These are phyloP conservation scores for Drosophila ambigua DNA, from an alignment of 1,140 invertebrate species.

Conservation along the genomic window DNA sequence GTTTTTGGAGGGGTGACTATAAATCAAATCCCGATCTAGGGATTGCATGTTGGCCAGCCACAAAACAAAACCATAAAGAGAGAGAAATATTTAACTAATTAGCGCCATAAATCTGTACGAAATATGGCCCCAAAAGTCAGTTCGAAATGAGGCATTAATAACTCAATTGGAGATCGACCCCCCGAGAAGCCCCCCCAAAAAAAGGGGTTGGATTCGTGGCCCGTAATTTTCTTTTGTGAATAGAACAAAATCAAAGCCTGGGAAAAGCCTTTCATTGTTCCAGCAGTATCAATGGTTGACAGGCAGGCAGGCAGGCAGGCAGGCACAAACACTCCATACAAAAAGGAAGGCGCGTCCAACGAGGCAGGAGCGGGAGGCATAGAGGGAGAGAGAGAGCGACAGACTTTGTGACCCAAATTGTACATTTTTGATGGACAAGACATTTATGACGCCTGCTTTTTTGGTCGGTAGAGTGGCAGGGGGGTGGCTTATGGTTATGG, in stretches of 20 bases:
- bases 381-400: constrained; percentile 1
- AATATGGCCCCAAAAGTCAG: constrained; percentile 42
- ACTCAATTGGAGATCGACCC: constrained; percentile 32
- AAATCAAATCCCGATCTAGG: constrained; percentile 55
- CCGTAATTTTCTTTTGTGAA: constrained; percentile 16
- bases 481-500: constrained; percentile 65
- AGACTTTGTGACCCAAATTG: constrained; percentile 63
- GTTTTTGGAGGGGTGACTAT: background rate
- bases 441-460: constrained; percentile 61
- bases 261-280: constrained; percentile 41
- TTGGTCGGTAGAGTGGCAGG: too few species aligned
- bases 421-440: constrained; percentile 64
- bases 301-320: background rate
- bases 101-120: constrained; percentile 67
- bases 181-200: too few species aligned
- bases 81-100: constrained; percentile 67
- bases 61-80: constrained; percentile 32
- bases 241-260: constrained; percentile 56
- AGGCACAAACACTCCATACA: background rate
- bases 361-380: constrained; percentile 11
- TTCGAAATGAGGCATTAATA: constrained; percentile 52
- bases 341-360: constrained; percentile 40
- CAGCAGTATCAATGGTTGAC: constrained; percentile 54
- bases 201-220: constrained; percentile 2
- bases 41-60: constrained; percentile 59